Base-by-base conservation (phyloP, 2,888 invertebrate species). In the Luffia ferchaultella region DNA sequence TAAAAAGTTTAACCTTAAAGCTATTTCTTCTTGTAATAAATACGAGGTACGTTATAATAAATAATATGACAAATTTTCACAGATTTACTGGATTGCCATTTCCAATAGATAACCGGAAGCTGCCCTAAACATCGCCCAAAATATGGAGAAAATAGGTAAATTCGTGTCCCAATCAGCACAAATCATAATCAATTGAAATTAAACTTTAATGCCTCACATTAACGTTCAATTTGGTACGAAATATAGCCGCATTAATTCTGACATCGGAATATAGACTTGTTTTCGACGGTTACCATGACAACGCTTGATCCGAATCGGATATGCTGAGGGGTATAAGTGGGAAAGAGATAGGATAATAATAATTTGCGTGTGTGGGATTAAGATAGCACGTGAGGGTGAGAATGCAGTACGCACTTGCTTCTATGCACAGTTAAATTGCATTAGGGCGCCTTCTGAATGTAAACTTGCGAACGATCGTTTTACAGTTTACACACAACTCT, bases 211-310 rank as follows among this genome's bases (percentile, higher is more conserved):
- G 58, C 66, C 18, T 18, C 57, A 54, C 52, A 54, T 55, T 66
- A 78, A 68, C 67, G 76, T 71, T 65, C 65, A 59, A 65, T 73
- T 74, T 77, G 59, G 67, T 55, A 57, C 64, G 64, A 67, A 65
- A 61, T 57, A 61, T 50, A 53, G 52, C 54, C 46, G 60, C 58
- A 59, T 59, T 60, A 61, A 62, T 64, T 49, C 50, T 55, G 20
- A 50, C 17, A 53, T 30, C 15, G 58, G 68, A 65, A 60, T 63
- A 61, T 53, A 56, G 53, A 55, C 59, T 77, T 77, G 74, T 76
- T 80, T 77, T 71, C 67, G 67, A 57, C 59, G 62, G 79, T 80
- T 71, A 69, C 64, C 65, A 80, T 80, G 64, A 72, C 57, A 64
- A 83, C 79, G 64, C 61, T 62, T 67, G 67, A 73, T 73, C 67